Evolutionary conservation across 2,888 invertebrate species (phyloP), one percentile per base, ranked within the genome.

Genomic region (Chaitophorus viminalis): DNA sequence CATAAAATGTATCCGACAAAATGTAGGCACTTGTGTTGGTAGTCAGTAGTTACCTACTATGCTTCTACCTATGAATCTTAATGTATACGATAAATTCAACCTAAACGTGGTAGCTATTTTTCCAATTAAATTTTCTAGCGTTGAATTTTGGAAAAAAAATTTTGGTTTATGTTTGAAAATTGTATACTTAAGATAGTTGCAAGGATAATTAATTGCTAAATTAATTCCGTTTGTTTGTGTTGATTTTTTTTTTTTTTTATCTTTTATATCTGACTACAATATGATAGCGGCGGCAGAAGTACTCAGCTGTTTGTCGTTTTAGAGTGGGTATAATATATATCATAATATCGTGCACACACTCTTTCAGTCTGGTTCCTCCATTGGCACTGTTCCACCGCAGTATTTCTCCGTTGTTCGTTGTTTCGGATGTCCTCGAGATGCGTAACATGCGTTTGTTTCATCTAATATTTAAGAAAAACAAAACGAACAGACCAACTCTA

Each of bases 351-450:
- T 31, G 31, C 83, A 72, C 46, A 29, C 17, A 76, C 60, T 84
- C 65, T 75, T 75, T 84, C 75, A n/a, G 76, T 76, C 65, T n/a
- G 76, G 31, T 84, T 84, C 76, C 18, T 70, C 74, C 14, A 29
- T 76, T 84, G 84, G 84, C 84, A 76, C 75, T 36, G 46, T 75
- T 84, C 83, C 83, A 84, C 31, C 83, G 17, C 31, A 14, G 31
- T 84, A 54, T 65, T 65, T 17, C 39, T 21, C 36, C 9, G 82
- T 75, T 29, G 33, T 33, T 36, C 54, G 18, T 70, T 29, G 31
- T 70, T 21, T n/a, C 33, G 17, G 21, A 21, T 46, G 31, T 70
- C 52, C 82, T 29, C 65, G 17, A 31, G 76, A 65, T 29, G 29
- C 76, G 65, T 76, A 83, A 82, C 74, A 83, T 60, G 29, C 54